A percentile compares a stretch with the other conserved stretches of the same genome.
These are phyloP conservation scores for Melolontha melolontha DNA, from an alignment of 2,888 invertebrate genomes.

Conservation along the genomic window DNA sequence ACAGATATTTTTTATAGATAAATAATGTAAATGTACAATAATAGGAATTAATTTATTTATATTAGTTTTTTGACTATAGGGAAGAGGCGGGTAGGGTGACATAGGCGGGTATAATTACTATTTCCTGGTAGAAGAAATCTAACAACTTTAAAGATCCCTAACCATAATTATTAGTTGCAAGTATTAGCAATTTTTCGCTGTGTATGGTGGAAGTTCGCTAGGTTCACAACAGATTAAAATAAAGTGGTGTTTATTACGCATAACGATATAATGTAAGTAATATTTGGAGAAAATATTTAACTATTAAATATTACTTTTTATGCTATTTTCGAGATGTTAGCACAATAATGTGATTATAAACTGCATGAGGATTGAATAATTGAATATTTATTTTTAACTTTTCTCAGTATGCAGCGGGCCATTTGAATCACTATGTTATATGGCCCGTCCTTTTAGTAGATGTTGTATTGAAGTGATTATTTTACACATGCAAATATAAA, in stretches of 20 bases:
- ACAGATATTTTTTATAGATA: too few relatives aligned
- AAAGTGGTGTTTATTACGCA: not conserved
- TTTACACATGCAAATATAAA: too few relatives aligned
- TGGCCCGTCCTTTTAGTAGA: not conserved
- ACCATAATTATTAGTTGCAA: constrained; percentile 6
- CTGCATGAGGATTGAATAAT: constrained; percentile 2
- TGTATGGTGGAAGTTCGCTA: constrained; percentile 4
- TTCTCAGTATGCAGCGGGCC: constrained; percentile 3
- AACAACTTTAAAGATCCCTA: too few relatives aligned
- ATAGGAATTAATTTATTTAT: too few relatives aligned
- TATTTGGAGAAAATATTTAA: constrained; percentile 7
- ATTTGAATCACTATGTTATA: constrained; percentile 16
- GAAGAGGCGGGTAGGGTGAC: not conserved
- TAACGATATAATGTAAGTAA: constrained; percentile 7
- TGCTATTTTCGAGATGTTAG: constrained; percentile 9
- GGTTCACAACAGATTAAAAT: not conserved
- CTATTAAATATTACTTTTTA: too few relatives aligned
- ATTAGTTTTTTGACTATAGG: not conserved
- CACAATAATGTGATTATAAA: constrained; percentile 1
- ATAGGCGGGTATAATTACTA: too few relatives aligned
- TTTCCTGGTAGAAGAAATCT: constrained; percentile 5
- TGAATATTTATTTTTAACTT: not conserved
- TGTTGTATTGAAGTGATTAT: too few relatives aligned
- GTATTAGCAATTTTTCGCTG: not conserved
- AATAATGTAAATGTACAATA: too few relatives aligned